A percentile compares a stretch with the other conserved stretches of the same genome.
Conservation (phyloP, 2,888 invertebrate species). For the Agrochola lota region DNA sequence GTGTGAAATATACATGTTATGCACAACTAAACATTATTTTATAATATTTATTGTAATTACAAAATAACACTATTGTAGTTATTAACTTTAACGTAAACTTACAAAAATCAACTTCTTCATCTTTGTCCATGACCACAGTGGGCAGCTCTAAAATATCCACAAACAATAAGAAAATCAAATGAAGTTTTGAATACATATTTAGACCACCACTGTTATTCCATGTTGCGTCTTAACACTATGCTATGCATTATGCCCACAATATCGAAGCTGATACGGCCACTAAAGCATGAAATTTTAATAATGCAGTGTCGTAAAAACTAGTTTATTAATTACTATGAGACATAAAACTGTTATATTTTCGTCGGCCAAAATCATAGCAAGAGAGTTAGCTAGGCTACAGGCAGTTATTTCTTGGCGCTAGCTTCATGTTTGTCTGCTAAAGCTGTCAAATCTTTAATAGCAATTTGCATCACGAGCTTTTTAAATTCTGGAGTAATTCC, state of each 20-base stretch:
- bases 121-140: neutral
- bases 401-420: constrained; percentile 33
- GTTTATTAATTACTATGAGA: constrained; percentile 30
- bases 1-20: neutral
- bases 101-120: neutral
- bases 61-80: neutral
- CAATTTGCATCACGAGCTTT: constrained; percentile 95
- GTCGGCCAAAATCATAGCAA: neutral
- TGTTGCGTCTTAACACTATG: neutral
- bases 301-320: constrained; percentile 36
- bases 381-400: neutral
- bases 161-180: constrained; percentile 13
- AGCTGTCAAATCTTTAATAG: constrained; percentile 94
- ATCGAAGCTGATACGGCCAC: constrained; percentile 25
- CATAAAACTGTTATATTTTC: constrained; percentile 9
- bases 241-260: neutral
- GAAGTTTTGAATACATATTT: constrained; percentile 24
- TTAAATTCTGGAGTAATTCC: constrained; percentile 96
- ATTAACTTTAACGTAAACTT: constrained; percentile 27
- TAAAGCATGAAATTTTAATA: constrained; percentile 42
- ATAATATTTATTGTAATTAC: too few species aligned
- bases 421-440: constrained; percentile 87
- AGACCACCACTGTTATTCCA: neutral
- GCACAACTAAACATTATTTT: neutral
- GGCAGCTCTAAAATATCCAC: constrained; percentile 20